These are phyloP conservation scores for Salvator merianae DNA, from an alignment of 2,113 vertebrate genomes.

Conservation along the genomic window DNA sequence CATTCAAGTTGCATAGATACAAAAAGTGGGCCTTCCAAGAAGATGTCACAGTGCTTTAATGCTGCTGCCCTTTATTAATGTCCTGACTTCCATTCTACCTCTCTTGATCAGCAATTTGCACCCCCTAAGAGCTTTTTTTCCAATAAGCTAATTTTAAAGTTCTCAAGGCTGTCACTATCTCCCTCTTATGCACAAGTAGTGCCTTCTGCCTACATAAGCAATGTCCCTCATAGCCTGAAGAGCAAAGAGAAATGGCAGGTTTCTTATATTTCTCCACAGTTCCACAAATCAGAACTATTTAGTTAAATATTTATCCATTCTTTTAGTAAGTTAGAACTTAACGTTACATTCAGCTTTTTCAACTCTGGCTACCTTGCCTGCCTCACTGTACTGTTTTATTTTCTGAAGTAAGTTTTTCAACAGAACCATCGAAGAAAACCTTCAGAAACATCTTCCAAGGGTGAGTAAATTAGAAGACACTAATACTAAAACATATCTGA, in stretches of 20 bases:
- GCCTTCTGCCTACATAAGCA: not conserved
- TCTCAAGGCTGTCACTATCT: not conserved
- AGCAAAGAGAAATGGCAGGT: not conserved
- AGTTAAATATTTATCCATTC: constrained; percentile 13
- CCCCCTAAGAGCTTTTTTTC: not conserved
- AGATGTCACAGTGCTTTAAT: not conserved
- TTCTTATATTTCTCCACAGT: constrained; percentile 31
- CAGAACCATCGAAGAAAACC: not conserved
- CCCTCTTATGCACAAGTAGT: not conserved
- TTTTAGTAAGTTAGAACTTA: constrained; percentile 52
- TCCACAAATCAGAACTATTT: constrained; percentile 15
- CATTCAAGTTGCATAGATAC: not conserved
- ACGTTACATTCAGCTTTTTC: constrained; percentile 38
- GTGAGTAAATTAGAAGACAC: not conserved
- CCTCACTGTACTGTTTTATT: not conserved
- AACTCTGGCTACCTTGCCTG: constrained; percentile 56
- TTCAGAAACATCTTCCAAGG: not conserved
- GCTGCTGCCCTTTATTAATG: not conserved
- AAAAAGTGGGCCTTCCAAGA: not conserved
- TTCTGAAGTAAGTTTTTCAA: not conserved
- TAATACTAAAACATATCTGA: not conserved
- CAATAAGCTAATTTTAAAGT: not conserved
- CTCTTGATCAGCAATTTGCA: not conserved
- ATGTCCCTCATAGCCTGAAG: not conserved
- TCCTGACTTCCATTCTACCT: not conserved